These are phyloP conservation scores for Phenganax subtilis DNA, from an alignment of 92 coral and sea anemone species.

Conservation along the genomic window DNA sequence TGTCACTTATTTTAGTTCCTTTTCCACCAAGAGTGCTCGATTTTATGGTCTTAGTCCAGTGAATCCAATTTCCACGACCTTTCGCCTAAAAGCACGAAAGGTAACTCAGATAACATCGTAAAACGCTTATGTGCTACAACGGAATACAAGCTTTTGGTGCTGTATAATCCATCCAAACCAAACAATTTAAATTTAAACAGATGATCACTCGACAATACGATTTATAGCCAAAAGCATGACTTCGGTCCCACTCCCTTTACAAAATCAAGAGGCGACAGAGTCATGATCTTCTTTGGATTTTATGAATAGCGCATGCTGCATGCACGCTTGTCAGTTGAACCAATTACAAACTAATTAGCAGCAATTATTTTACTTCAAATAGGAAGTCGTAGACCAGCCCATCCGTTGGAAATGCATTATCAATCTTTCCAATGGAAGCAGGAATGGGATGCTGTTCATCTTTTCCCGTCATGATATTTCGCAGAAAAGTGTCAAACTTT, in stretches of 20 bases:
- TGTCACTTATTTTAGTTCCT: slow-evolving; percentile 82
- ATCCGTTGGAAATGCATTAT: slow-evolving; percentile 83
- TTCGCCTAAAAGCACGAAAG: slow-evolving; percentile 58
- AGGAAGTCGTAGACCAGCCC: slow-evolving; percentile 92
- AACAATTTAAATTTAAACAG: no score
- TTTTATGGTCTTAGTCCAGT: slow-evolving; percentile 91
- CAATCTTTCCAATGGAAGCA: slow-evolving; percentile 80
- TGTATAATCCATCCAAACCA: no score
- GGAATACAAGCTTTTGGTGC: no score
- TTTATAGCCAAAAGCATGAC: no score
- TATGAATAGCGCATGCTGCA: no score
- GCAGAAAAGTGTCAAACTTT: slow-evolving; percentile 82
- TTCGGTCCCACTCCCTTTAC: no score
- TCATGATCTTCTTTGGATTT: no score
- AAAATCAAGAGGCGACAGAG: no score
- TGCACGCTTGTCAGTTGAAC: no score
- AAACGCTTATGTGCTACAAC: no score
- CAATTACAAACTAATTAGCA: no score
- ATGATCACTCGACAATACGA: no score
- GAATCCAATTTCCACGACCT: slow-evolving; percentile 90
- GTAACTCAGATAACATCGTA: not conserved
- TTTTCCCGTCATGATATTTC: slow-evolving; percentile 76
- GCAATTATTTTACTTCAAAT: slow-evolving; percentile 66
- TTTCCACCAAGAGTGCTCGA: slow-evolving; percentile 79
- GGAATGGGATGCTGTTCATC: slow-evolving; percentile 81